phyloP scores from a whole-genome alignment of 35 echinoderm and acorn worm species.

The Nesometra sesokonis region DNA sequence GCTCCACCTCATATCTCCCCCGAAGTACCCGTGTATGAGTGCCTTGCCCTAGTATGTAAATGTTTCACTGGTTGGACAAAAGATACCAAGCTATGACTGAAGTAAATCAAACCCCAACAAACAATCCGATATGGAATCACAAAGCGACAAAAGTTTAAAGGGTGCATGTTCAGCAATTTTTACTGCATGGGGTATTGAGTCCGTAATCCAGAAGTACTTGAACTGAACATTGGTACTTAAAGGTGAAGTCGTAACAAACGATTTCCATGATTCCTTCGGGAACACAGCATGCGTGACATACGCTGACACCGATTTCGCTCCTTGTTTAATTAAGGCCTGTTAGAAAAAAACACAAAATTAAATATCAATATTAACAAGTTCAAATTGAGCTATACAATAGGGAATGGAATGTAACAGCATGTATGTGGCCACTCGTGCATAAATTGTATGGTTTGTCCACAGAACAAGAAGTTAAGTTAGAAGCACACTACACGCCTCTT shows the following conservation, averaged over 20 bases:
- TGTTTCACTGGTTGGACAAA: no score
- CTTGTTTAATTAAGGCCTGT: constrained; percentile 48
- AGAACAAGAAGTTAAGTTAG: no score
- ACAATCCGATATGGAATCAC: constrained; percentile 62
- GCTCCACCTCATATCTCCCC: no score
- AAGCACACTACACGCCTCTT: no score
- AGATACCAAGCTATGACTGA: no score
- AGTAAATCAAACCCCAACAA: constrained; percentile 81
- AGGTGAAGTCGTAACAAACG: constrained; percentile 28
- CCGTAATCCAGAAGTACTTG: constrained; percentile 81
- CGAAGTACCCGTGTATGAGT: no score
- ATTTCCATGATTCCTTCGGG: constrained; percentile 75
- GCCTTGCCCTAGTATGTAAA: no score
- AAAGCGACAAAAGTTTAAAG: constrained; percentile 69
- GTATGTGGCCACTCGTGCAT: not conserved
- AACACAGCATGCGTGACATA: constrained; percentile 94
- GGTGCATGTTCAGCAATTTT: constrained; percentile 57
- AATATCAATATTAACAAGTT: not conserved
- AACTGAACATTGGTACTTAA: constrained; percentile 37
- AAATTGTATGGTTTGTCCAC: no score
- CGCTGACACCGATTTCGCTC: constrained; percentile 68
- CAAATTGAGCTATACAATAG: not conserved
- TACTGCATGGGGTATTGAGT: constrained; percentile 73
- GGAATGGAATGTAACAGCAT: not conserved
- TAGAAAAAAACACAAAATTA: not conserved